These are phyloP conservation scores for Hypothenemus hampei DNA, from an alignment of 1,140 invertebrate genomes.

Conservation along the genomic window DNA sequence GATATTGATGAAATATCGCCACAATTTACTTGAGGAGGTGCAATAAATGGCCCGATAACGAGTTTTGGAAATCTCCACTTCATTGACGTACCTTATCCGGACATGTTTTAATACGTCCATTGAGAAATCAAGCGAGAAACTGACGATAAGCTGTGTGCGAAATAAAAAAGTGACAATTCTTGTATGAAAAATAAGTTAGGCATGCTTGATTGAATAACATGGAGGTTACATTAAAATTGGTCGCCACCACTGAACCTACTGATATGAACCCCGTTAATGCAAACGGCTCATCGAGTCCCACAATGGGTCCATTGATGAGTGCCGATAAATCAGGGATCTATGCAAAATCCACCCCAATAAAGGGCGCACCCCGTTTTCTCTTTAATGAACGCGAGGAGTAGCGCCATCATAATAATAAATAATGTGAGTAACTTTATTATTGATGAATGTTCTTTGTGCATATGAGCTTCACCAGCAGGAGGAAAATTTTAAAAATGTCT, in stretches of 20 bases:
- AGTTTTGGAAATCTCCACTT: conserved; percentile 18
- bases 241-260: conserved; percentile 9
- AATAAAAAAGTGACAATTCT: no score
- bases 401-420: background rate
- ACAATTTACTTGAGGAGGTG: conserved; percentile 27
- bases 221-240: no score
- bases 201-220: no score
- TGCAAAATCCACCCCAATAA: conserved; percentile 30
- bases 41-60: conserved; percentile 29
- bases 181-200: no score
- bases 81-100: conserved; percentile 19
- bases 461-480: no score
- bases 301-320: conserved; percentile 30
- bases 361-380: conserved; percentile 16
- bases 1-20: conserved; percentile 26
- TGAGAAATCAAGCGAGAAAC: no score
- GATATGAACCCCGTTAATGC: conserved; percentile 26
- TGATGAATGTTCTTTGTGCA: conserved; percentile 3
- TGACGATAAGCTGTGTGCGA: no score
- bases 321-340: conserved; percentile 30
- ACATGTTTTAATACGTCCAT: no score
- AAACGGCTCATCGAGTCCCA: conserved; percentile 26
- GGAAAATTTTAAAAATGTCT: no score
- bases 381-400: conserved; percentile 16
- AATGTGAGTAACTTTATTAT: background rate